These are phyloP conservation scores for Trichogramma evanescens DNA, from an alignment of 2,888 invertebrate species.

Conservation along the genomic window DNA sequence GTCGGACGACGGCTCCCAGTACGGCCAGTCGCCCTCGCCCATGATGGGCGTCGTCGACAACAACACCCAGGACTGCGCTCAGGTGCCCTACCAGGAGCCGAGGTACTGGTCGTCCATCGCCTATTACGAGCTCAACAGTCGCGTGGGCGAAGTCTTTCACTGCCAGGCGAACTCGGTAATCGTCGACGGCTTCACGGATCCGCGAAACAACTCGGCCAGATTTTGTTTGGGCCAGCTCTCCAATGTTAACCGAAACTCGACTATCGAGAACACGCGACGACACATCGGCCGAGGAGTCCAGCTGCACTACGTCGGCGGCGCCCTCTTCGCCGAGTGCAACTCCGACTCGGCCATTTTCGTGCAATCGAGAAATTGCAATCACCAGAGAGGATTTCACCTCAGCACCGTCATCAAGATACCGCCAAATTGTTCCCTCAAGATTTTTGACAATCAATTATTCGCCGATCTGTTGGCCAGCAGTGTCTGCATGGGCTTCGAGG, in stretches of 20 bases:
- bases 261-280: slow-evolving; percentile 94
- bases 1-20: slow-evolving; percentile 69
- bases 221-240: slow-evolving; percentile 97
- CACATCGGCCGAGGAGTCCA: slow-evolving; percentile 98
- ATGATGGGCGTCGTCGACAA: slow-evolving; percentile 51
- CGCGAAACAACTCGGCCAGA: slow-evolving; percentile 89
- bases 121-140: slow-evolving; percentile 95
- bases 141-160: slow-evolving; percentile 95
- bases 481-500: slow-evolving; percentile 96
- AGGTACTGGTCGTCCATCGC: slow-evolving; percentile 98
- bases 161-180: slow-evolving; percentile 87
- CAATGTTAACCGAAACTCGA: slow-evolving; percentile 98
- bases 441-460: slow-evolving; percentile 97
- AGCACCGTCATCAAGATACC: slow-evolving; percentile 99
- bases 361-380: slow-evolving; percentile 96
- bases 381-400: slow-evolving; percentile 96
- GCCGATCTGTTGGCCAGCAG: slow-evolving; percentile 89
- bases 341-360: slow-evolving; percentile 98
- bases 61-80: slow-evolving; percentile 65
- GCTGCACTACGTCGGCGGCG: slow-evolving; percentile 91
- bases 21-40: slow-evolving; percentile 51
- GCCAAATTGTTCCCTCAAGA: slow-evolving; percentile 91
- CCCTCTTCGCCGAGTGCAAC: slow-evolving; percentile 94
- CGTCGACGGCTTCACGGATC: slow-evolving; percentile 98
- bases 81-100: slow-evolving; percentile 87